These are phyloP conservation scores for Helicoverpa zea DNA, from an alignment of 1,140 invertebrate species.

Conservation along the genomic window DNA sequence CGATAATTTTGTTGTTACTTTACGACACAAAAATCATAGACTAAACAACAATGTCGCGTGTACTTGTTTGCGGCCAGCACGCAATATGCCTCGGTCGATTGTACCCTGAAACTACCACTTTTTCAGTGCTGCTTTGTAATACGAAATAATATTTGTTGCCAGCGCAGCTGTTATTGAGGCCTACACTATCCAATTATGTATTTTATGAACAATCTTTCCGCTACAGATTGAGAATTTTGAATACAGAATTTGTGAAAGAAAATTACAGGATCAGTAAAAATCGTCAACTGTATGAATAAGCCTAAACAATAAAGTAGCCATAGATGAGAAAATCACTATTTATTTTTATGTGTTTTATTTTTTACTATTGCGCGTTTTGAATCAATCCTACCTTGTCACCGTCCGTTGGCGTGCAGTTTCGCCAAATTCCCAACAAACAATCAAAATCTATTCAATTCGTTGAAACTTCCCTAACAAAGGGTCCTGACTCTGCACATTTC, in stretches of 20 bases:
- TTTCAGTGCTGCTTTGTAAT: neutral
- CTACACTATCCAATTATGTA: neutral
- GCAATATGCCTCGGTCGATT: conserved; percentile 24
- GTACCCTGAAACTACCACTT: conserved; percentile 16
- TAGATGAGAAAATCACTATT: too few species aligned
- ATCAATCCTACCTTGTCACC: neutral
- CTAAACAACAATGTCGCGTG: conserved; percentile 30
- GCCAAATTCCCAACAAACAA: neutral
- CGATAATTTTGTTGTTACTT: conserved; percentile 11
- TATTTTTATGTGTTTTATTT: too few species aligned
- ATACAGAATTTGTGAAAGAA: too few species aligned
- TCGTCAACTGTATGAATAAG: too few species aligned
- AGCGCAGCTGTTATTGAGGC: neutral
- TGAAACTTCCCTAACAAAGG: neutral
- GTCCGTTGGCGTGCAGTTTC: neutral
- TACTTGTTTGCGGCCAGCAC: neutral
- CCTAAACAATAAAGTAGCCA: too few species aligned
- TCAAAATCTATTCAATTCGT: neutral
- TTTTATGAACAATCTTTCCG: too few species aligned
- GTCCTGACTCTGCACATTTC: neutral
- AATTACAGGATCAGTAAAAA: too few species aligned
- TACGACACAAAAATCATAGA: conserved; percentile 21
- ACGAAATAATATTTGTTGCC: neutral
- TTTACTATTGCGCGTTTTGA: neutral
- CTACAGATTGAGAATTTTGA: too few species aligned